A percentile compares a stretch with the other conserved stretches of the same genome.
Conservation (phyloP, 64 coral and sea anemone genomes). For the Astreopora myriophthalma region DNA sequence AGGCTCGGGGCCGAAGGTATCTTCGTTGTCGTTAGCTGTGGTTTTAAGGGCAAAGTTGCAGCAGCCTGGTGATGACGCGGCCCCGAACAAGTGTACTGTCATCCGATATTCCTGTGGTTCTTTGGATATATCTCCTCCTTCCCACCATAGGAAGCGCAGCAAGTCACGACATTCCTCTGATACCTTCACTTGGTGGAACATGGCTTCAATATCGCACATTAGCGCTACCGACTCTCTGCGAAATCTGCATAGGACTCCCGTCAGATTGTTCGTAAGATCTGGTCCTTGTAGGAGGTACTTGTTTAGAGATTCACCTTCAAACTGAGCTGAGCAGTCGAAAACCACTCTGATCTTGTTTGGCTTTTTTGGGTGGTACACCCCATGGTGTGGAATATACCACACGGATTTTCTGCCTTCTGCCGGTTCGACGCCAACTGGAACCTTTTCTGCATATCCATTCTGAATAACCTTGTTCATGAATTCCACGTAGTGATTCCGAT, state of each 20-base stretch:
- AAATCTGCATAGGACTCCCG: too few relatives aligned
- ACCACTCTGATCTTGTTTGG: too few relatives aligned
- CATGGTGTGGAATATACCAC: too few relatives aligned
- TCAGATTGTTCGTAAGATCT: constrained; percentile 54
- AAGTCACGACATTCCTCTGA: too few relatives aligned
- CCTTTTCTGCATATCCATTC: constrained; percentile 1
- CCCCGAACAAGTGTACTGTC: constrained; percentile 64
- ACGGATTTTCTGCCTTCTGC: neutral
- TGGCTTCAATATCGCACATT: too few relatives aligned
- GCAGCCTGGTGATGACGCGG: constrained; percentile 64
- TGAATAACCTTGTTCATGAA: constrained; percentile 51
- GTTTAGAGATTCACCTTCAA: constrained; percentile 50
- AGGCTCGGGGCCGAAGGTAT: neutral
- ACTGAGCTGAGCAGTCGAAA: constrained; percentile 49
- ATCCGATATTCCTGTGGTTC: too few relatives aligned
- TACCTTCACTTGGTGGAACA: too few relatives aligned
- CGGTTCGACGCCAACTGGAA: neutral
- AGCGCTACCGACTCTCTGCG: too few relatives aligned
- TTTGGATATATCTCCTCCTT: constrained; percentile 21
- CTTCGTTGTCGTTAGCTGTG: constrained; percentile 59
- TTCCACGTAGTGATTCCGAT: constrained; percentile 12
- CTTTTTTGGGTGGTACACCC: too few relatives aligned
- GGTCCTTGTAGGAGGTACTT: constrained; percentile 49
- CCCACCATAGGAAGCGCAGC: constrained; percentile 44
- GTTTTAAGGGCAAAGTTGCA: constrained; percentile 58